Percentiles rank a stretch among this genome's conserved stretches.
Conservation (phyloP, 2,113 vertebrate genomes). For the Chloropsis hardwickii region DNA sequence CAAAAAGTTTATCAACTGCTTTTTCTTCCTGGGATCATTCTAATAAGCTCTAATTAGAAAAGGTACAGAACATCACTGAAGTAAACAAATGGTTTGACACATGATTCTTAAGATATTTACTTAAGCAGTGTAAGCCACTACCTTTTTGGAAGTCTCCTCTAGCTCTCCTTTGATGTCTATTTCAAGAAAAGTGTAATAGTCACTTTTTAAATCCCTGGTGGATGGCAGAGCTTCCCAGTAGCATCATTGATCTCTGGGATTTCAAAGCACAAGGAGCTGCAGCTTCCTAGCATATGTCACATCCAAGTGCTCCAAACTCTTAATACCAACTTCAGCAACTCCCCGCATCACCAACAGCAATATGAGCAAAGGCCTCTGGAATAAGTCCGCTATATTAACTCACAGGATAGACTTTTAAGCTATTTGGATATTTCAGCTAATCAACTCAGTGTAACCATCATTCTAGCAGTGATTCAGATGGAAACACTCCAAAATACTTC, state of each 20-base stretch:
- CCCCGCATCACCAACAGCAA: neutral
- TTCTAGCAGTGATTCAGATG: neutral
- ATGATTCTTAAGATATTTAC: neutral
- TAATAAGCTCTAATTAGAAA: neutral
- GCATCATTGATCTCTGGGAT: neutral
- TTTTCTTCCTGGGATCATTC: neutral
- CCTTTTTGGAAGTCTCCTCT: neutral
- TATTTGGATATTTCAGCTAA: neutral
- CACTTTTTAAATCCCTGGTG: neutral
- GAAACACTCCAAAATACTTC: neutral
- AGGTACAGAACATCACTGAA: neutral
- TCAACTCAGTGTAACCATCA: neutral
- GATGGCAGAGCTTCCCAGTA: neutral
- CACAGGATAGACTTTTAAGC: neutral
- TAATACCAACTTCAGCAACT: neutral
- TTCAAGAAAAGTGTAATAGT: accelerated
- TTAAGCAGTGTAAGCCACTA: neutral
- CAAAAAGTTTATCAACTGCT: neutral
- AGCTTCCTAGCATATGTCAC: neutral
- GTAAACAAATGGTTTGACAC: neutral
- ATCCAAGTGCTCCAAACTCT: neutral
- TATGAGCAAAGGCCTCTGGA: neutral
- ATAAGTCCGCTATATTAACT: neutral
- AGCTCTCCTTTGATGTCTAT: neutral
- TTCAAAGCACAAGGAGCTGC: neutral